A percentile compares a stretch with the other conserved stretches of the same genome.
phyloP scores from a whole-genome alignment of 2,888 invertebrate species.

The Phorcus lineatus region DNA sequence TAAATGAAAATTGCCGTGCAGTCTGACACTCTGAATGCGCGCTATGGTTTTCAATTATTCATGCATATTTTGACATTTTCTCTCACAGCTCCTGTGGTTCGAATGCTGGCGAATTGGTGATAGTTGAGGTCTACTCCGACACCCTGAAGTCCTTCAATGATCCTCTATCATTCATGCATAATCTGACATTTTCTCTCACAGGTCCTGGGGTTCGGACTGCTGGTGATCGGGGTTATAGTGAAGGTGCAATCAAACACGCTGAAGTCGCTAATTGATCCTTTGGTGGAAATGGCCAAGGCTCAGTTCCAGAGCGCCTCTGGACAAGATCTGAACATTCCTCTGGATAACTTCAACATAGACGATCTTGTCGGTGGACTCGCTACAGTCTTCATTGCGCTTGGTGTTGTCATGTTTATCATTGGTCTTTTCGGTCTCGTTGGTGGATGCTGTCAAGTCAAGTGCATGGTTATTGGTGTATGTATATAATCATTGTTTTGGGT shows the following conservation, averaged over 20 bases:
- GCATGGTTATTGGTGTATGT: not conserved
- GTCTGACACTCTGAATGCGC: too few relatives aligned
- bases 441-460: not conserved
- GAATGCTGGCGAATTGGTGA: too few relatives aligned
- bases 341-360: not conserved
- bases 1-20: too few relatives aligned
- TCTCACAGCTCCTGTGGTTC: too few relatives aligned
- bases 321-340: not conserved
- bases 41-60: too few relatives aligned
- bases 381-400: not conserved
- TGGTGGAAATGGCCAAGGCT: not conserved
- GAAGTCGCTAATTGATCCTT: not conserved
- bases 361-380: not conserved
- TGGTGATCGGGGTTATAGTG: not conserved
- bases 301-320: not conserved
- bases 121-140: too few relatives aligned
- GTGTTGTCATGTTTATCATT: not conserved
- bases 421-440: not conserved
- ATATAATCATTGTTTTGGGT: too few relatives aligned
- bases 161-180: too few relatives aligned
- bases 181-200: not conserved
- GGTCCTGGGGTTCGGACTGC: not conserved
- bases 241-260: not conserved
- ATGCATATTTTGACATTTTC: too few relatives aligned
- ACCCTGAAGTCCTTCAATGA: too few relatives aligned